phyloP scores from a whole-genome alignment of 2,888 invertebrate genomes.

The Pandemis heparana region DNA sequence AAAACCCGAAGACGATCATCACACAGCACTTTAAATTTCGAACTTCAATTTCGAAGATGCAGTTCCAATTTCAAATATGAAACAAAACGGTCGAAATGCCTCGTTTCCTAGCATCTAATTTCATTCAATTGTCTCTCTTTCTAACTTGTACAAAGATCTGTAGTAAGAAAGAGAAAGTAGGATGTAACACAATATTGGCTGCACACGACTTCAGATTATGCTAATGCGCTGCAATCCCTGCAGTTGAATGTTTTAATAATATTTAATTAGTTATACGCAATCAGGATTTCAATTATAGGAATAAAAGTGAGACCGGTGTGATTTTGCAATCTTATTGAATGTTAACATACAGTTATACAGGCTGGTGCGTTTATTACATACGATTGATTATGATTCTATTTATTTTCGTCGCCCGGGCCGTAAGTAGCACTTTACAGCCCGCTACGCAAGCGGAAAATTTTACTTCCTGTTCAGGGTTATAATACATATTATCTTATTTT shows the following conservation, averaged over 20 bases:
- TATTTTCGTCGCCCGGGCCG: too few species aligned
- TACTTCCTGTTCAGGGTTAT: too few species aligned
- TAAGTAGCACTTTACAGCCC: too few species aligned
- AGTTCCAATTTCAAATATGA: not conserved
- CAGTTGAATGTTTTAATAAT: conserved; percentile 29
- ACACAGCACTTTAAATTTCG: not conserved
- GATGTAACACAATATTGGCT: not conserved
- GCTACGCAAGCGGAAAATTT: too few species aligned
- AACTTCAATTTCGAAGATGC: not conserved
- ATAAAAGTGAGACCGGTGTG: not conserved
- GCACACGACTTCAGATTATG: conserved; percentile 13
- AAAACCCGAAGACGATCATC: not conserved
- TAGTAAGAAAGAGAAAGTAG: not conserved
- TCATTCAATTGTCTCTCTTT: not conserved
- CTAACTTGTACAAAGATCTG: not conserved
- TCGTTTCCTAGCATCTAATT: not conserved
- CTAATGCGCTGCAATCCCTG: conserved; percentile 7
- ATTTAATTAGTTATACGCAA: conserved; percentile 21
- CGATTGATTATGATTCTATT: not conserved
- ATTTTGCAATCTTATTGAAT: not conserved
- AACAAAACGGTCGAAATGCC: not conserved
- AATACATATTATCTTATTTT: too few species aligned
- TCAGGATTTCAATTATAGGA: conserved; percentile 8
- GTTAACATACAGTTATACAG: not conserved
- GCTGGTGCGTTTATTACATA: not conserved